Base-by-base conservation (phyloP, 2,113 vertebrate genomes). In the Aptenodytes forsteri region DNA sequence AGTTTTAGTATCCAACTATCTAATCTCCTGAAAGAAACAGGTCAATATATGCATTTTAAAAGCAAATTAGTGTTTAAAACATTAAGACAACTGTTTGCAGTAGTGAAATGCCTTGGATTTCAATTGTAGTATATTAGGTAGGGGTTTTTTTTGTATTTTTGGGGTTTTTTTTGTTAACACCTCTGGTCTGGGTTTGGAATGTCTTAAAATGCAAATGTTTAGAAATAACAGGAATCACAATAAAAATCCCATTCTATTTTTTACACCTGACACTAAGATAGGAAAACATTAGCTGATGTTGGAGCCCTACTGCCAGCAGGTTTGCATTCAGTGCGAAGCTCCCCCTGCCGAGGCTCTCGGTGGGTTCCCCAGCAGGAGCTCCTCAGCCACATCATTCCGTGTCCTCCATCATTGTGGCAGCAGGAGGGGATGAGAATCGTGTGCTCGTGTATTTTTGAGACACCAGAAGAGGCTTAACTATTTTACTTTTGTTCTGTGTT, bases 281-380 rank as follows among this genome's bases (percentile, higher is more conserved):
- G 16, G 34, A 69, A 40, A 85, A 49, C 6, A 0, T 38, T 27
- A 67, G 29, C 8, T 54, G 9, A 11, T 36, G 8, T 61, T 54
- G 40, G 38, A 73, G 46, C 36, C 10, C 49, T 84, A 0, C 3
- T 62, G 46, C 19, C 4, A 6, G 7, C 27, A 85, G 19, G 32
- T 66, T 71, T 70, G 36, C 1, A 2, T 21, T 82, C 70, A 42
- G 25, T 3, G 23, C 13, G 34, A 86, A 69, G 54, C 49, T 90
- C 42, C 50, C 87, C 32, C 34, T 20, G 65, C 17, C 0, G 0
- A 83, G 18, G 40, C 4, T 83, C 15, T 86, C 0, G 0, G 25
- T 32, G 19, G 12, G 16, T n/a, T 66, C 46, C 61, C 49, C 61
- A 70, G 23, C 1, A 3, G 52, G 55, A 87, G 29, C 30, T 80